These are phyloP conservation scores for Sinotaia quadrata DNA, from an alignment of 2,888 invertebrate species.

Conservation along the genomic window DNA sequence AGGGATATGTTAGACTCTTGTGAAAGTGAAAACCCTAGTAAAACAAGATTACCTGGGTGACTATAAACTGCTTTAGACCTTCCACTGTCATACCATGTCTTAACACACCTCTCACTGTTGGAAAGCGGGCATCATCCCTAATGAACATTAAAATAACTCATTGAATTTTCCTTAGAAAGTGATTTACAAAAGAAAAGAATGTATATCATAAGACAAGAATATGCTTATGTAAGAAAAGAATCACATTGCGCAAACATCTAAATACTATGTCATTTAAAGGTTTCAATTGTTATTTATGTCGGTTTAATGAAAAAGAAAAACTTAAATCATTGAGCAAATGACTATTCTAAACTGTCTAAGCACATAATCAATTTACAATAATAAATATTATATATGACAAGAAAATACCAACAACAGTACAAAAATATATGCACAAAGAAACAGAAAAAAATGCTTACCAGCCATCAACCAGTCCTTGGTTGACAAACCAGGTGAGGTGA, in stretches of 20 bases:
- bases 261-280: too few relatives aligned
- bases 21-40: too few relatives aligned
- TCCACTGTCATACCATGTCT: conserved; percentile 98
- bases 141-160: conserved; percentile 14
- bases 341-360: too few relatives aligned
- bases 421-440: not conserved
- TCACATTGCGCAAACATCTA: too few relatives aligned
- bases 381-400: too few relatives aligned
- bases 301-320: too few relatives aligned
- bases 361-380: too few relatives aligned
- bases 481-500: conserved; percentile 98
- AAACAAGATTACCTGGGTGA: conserved; percentile 79
- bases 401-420: too few relatives aligned
- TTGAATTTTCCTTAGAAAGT: not conserved
- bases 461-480: conserved; percentile 93
- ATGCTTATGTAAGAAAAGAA: too few relatives aligned
- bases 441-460: conserved; percentile 81
- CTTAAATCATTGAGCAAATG: too few relatives aligned
- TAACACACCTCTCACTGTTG: conserved; percentile 96
- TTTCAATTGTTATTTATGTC: too few relatives aligned
- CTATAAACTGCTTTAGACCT: conserved; percentile 95
- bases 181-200: not conserved
- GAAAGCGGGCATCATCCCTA: conserved; percentile 98
- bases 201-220: not conserved
- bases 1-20: too few relatives aligned